Percentiles rank a stretch among this genome's conserved stretches.
Conservation (phyloP, 2,888 invertebrate species). For the Lamproptera curius region DNA sequence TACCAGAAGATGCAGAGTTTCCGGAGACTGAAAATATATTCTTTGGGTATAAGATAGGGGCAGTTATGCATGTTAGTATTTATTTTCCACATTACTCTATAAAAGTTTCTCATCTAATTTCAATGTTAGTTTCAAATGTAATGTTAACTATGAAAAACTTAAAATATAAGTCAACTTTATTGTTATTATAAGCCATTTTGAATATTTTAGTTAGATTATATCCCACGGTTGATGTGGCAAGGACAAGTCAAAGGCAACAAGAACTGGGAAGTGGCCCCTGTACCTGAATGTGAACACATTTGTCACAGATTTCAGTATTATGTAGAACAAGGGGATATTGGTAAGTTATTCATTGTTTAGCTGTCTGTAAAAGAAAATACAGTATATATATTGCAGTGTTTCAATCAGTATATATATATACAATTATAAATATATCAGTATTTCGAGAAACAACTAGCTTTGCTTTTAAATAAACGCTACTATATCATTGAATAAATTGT, state of each 20-base stretch:
- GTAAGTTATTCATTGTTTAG: conserved; percentile 59
- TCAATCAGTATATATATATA: no score
- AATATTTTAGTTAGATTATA: conserved; percentile 88
- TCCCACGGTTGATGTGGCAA: conserved; percentile 95
- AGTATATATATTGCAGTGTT: no score
- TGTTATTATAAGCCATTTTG: not conserved
- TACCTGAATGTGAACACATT: conserved; percentile 90
- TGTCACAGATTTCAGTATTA: conserved; percentile 86
- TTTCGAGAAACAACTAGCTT: no score
- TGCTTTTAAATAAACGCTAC: no score
- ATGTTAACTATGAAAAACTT: no score
- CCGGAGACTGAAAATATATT: conserved; percentile 94
- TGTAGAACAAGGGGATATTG: conserved; percentile 91
- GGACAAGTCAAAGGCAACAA: conserved; percentile 92
- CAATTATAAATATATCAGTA: no score
- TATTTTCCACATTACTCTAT: conserved; percentile 8
- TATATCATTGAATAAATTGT: no score
- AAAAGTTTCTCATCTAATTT: no score
- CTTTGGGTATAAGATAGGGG: conserved; percentile 93
- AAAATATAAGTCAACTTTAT: no score
- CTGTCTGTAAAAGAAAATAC: no score
- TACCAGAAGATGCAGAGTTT: conserved; percentile 93
- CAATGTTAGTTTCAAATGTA: no score
- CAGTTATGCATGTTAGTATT: conserved; percentile 91
- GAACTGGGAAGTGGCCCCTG: conserved; percentile 90